Evolutionary conservation across 92 coral and sea anemone genomes (phyloP), one percentile per base, ranked within the genome.

Genomic region (Actinostola sp.): DNA sequence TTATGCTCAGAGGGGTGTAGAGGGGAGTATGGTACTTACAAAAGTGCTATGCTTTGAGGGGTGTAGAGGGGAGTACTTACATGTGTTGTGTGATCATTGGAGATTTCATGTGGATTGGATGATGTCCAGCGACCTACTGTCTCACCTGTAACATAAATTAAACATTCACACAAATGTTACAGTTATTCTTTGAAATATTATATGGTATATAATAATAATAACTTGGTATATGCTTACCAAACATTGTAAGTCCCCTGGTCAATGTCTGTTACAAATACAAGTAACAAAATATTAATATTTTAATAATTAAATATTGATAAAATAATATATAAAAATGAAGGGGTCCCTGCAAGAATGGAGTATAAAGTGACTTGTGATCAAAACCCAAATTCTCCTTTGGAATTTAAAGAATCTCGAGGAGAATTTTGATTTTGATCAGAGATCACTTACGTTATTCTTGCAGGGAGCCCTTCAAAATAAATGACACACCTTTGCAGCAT

Each of bases 51-150:
- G n/a, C n/a, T 36, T 36, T 36, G 42, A 36, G 11, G 42, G 42
- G n/a, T n/a, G n/a, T n/a, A 6, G 15, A 46, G 7, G n/a, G 7
- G 15, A 46, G 3, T 6, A 59, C 51, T 34, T 60, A 91, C 97
- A 57, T 87, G 96, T 33, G 57, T 91, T 24, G 52, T 66, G 52
- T 84, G 78, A 46, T 93, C 98, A 73, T 66, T 75, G 34, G 77
- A 28, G 29, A 72, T 59, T 45, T 93, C 98, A 49, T 84, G 63
- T 34, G 87, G 72, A 59, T 76, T 70, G 12, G 98, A 81, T 45
- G 97, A 96, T 9, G 98, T 91, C 89, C 96, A 86, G 1, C 98
- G 83, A 26, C 98, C 98, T 2, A 93, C 98, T 50, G 98, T 93
- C 68, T 93, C 98, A 60, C 98, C 98, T 90, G 57, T 12, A 5